phyloP scores from a whole-genome alignment of 2,888 invertebrate genomes.

The Hydraecia micacea region DNA sequence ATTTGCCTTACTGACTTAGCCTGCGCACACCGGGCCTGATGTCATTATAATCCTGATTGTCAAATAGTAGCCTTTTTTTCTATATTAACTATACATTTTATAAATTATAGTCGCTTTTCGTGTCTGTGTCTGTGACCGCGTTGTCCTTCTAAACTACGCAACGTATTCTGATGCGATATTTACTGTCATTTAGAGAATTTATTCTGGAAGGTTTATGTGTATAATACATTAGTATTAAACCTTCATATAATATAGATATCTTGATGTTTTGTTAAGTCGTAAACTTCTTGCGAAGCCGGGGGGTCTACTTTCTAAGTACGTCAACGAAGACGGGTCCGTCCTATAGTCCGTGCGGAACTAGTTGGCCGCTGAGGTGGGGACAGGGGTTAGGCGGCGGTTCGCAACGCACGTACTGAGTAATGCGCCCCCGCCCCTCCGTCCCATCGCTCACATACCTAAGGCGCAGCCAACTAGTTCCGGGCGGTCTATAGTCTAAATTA shows the following conservation, averaged over 20 bases:
- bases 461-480: no score
- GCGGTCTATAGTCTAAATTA: no score
- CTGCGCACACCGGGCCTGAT: no score
- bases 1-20: constrained; percentile 17
- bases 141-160: not conserved
- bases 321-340: not conserved
- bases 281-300: not conserved
- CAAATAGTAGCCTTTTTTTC: not conserved
- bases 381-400: no score
- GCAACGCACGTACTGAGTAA: no score
- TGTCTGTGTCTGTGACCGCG: not conserved
- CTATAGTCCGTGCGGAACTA: no score
- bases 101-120: not conserved
- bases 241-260: not conserved
- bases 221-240: not conserved
- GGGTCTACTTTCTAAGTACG: not conserved
- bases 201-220: not conserved
- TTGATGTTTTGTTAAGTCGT: not conserved
- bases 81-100: not conserved
- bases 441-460: no score
- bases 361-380: no score
- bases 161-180: not conserved
- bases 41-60: not conserved
- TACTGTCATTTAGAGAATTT: not conserved
- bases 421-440: no score